phyloP scores from a whole-genome alignment of 1,140 invertebrate genomes.

The Drosophila novamexicana region DNA sequence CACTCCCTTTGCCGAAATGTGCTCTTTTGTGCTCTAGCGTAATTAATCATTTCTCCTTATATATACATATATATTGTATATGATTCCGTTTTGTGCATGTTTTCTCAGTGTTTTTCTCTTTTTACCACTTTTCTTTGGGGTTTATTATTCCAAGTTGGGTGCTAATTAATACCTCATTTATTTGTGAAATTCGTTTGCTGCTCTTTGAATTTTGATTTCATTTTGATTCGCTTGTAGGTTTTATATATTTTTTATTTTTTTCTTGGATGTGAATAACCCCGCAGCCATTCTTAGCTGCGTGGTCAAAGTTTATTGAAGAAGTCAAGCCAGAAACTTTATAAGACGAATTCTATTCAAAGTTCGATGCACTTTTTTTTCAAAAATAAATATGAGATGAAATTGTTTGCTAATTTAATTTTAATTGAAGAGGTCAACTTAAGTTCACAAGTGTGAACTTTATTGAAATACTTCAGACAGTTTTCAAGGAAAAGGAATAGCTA shows the following conservation, averaged over 20 bases:
- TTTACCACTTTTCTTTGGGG: constrained; percentile 26
- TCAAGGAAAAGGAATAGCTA: too few relatives aligned
- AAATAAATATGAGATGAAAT: neutral
- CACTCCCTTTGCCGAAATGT: neutral
- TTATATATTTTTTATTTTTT: constrained; percentile 32
- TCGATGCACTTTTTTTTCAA: constrained; percentile 2
- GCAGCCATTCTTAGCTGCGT: neutral
- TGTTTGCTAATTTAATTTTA: neutral
- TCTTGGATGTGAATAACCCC: constrained; percentile 4
- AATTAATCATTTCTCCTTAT: constrained; percentile 75
- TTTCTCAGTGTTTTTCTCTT: constrained; percentile 36
- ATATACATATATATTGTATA: constrained; percentile 6
- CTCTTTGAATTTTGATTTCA: constrained; percentile 36
- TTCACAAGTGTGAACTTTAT: too few relatives aligned
- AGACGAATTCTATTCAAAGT: neutral
- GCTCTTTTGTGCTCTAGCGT: constrained; percentile 57
- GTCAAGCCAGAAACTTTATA: neutral
- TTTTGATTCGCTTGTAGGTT: constrained; percentile 41
- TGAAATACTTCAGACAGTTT: too few relatives aligned
- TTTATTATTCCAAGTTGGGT: constrained; percentile 48
- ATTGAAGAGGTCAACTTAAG: neutral
- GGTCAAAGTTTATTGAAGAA: constrained; percentile 13
- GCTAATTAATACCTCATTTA: constrained; percentile 82
- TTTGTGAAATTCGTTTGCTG: constrained; percentile 37
- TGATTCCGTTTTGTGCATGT: constrained; percentile 50